A percentile compares a stretch with the other conserved stretches of the same genome.
Evolutionary conservation across 1,140 invertebrate genomes (phyloP).

Genomic region (Zaprionus capensis): DNA sequence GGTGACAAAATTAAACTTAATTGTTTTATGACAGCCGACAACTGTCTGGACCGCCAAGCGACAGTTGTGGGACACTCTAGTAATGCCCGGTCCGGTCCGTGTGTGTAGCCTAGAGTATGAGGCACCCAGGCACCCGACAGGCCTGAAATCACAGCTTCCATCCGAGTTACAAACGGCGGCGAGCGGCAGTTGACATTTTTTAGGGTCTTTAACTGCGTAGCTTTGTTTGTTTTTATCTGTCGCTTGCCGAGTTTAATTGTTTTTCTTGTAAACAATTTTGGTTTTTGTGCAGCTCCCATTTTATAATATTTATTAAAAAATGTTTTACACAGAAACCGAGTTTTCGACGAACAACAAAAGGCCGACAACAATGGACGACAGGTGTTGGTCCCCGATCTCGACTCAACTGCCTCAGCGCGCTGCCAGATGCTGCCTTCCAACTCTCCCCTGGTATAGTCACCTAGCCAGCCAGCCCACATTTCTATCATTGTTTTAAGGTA

Average conservation of each 20-base stretch:
- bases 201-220: constrained; percentile 75
- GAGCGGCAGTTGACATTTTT: constrained; percentile 75
- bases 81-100: background rate
- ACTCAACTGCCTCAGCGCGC: constrained; percentile 27
- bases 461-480: constrained; percentile 54
- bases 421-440: constrained; percentile 1
- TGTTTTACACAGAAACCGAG: constrained; percentile 79
- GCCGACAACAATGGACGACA: constrained; percentile 47
- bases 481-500: constrained; percentile 81
- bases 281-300: constrained; percentile 68
- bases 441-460: background rate
- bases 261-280: constrained; percentile 77
- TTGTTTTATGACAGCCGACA: constrained; percentile 75
- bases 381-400: constrained; percentile 36
- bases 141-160: constrained; percentile 36
- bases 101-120: constrained; percentile 38
- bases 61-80: constrained; percentile 26
- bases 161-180: constrained; percentile 14
- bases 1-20: constrained; percentile 83
- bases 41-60: constrained; percentile 48
- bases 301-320: constrained; percentile 83
- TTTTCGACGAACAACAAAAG: constrained; percentile 64
- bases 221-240: constrained; percentile 45
- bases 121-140: constrained; percentile 25
- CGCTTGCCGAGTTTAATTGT: constrained; percentile 64